Evolutionary conservation across 64 coral and sea anemone genomes (phyloP), one percentile per base, ranked within the genome.

Genomic region (Trachythela sp.): DNA sequence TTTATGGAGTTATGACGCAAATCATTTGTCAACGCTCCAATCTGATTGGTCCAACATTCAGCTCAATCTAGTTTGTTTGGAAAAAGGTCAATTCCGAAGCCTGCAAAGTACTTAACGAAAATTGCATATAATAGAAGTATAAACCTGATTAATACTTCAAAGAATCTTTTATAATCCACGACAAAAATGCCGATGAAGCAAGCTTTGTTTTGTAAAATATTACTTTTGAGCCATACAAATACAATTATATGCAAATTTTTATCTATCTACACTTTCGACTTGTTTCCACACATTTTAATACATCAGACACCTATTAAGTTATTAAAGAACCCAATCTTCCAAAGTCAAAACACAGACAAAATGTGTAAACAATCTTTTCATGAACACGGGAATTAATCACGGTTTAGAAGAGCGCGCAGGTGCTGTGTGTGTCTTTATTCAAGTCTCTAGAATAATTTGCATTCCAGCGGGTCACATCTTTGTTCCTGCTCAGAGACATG

Each of bases 1-100:
- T 80, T 35, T 80, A 80, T 80, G 75, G 75, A 80, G 75, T 80
- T 80, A 80, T 80, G 75, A 80, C 75, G 75, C 75, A 80, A 80
- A 80, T 80, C 37, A 39, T 15, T 37, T 80, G 75, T 80, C 75
- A 80, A 80, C 75, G 75, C 37, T 39, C 37, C 27, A 20, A 20
- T 2, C 75, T 80, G 75, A 80, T 80, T 80, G 75, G 75, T 26
- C 24, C 56, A 64, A 64, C 15, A 64, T 27, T 26, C 24, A 64
- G 24, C 18, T 26, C 13, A 64, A 64, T 27, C 56, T 26, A n/a
- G 26, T 20, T 45, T 27, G 56, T 64, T 64, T 64, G 56, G 56
- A 64, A 64, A 64, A 64, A 27, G 56, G 56, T 64, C 56, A 64
- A 64, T 26, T 64, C 56, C 15, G 26, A 26, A 64, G 56, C 56